phyloP scores from a whole-genome alignment of 1,140 invertebrate species.

The Drosophila setifemur region DNA sequence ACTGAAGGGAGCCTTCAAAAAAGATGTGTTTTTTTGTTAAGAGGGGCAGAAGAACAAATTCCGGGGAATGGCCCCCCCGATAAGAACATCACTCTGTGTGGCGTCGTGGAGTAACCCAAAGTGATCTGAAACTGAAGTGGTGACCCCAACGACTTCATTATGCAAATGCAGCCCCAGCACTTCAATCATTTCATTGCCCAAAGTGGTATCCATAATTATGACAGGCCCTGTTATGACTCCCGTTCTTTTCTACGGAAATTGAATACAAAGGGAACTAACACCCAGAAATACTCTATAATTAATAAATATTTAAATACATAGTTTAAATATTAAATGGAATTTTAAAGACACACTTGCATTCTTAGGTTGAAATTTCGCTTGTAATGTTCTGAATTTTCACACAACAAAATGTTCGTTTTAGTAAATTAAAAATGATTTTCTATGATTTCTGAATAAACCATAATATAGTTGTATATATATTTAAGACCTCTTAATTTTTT shows the following conservation, averaged over 20 bases:
- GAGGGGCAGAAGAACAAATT: neutral
- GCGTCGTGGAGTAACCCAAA: conserved; percentile 38
- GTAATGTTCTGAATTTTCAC: too few species aligned
- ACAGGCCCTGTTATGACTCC: conserved; percentile 16
- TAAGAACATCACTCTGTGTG: conserved; percentile 36
- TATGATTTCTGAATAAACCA: too few species aligned
- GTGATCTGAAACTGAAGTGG: conserved; percentile 46
- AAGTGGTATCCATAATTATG: conserved; percentile 64
- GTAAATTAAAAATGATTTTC: too few species aligned
- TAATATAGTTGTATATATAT: too few species aligned
- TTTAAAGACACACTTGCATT: too few species aligned
- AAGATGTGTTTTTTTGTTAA: neutral
- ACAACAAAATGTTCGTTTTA: too few species aligned
- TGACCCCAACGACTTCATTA: conserved; percentile 68
- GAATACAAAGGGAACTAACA: too few species aligned
- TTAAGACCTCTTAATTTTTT: neutral
- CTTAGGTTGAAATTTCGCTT: too few species aligned
- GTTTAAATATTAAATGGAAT: too few species aligned
- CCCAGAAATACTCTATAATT: too few species aligned
- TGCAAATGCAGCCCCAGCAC: conserved; percentile 54
- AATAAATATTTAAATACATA: too few species aligned
- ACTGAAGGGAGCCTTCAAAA: conserved; percentile 1
- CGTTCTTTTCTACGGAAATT: neutral
- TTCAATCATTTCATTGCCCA: conserved; percentile 52
- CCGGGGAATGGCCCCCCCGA: too few species aligned